A percentile compares a stretch with the other conserved stretches of the same genome.
These are phyloP conservation scores for Chaetodon trifascialis DNA, from an alignment of 2,113 vertebrate species.

Conservation along the genomic window DNA sequence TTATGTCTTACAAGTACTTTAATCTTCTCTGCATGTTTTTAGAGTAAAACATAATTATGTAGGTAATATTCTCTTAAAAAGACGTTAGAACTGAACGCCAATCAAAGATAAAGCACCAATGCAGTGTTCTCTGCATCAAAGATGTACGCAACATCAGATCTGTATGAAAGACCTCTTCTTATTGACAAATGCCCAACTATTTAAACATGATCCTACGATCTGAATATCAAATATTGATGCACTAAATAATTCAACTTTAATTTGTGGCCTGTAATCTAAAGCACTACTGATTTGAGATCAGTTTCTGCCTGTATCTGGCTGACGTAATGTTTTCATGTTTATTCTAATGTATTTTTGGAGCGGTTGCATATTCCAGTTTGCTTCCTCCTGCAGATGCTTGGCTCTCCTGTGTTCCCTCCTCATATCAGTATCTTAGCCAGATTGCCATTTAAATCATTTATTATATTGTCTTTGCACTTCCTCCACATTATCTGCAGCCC, in stretches of 20 bases:
- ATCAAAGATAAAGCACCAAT: background rate
- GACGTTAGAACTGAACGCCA: background rate
- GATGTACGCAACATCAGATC: too few species aligned
- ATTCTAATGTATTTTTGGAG: slow-evolving; percentile 3
- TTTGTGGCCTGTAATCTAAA: background rate
- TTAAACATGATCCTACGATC: too few species aligned
- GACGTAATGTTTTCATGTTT: background rate
- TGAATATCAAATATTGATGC: background rate
- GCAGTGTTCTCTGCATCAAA: background rate
- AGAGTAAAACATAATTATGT: background rate
- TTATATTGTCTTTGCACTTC: slow-evolving; percentile 42
- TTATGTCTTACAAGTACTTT: too few species aligned
- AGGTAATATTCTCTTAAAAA: background rate
- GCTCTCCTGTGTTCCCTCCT: background rate
- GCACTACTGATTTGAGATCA: background rate
- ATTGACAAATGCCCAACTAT: too few species aligned
- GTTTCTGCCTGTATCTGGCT: background rate
- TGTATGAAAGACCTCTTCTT: too few species aligned
- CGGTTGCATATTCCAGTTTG: background rate
- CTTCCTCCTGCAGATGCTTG: background rate
- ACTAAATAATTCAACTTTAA: background rate
- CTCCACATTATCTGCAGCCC: slow-evolving; percentile 38
- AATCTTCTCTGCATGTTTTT: background rate
- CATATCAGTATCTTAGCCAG: slow-evolving; percentile 18
- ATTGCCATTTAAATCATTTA: slow-evolving; percentile 49